Evolutionary conservation across 1,140 invertebrate species (phyloP).

Genomic region (Linepithema humile): DNA sequence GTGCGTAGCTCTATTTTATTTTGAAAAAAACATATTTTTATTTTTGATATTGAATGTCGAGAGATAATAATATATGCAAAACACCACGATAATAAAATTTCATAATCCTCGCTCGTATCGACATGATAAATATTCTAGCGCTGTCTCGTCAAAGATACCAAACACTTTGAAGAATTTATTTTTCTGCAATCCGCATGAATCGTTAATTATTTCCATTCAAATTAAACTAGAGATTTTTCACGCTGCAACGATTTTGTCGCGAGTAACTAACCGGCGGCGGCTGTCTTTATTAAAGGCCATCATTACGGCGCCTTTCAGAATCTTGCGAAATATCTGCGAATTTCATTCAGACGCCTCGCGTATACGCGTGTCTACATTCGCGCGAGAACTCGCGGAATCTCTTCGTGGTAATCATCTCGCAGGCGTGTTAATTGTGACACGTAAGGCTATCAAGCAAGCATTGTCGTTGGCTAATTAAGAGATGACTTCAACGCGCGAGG

Average conservation of each 20-base stretch:
- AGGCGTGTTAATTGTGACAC: conserved; percentile 79
- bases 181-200: background rate
- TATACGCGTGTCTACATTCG: background rate
- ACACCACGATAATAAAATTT: background rate
- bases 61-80: background rate
- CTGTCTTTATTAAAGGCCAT: conserved; percentile 3
- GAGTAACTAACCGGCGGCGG: background rate
- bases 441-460: conserved; percentile 80
- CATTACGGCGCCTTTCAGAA: background rate
- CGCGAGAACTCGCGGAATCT: conserved; percentile 45
- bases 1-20: background rate
- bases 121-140: background rate
- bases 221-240: background rate
- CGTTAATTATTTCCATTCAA: background rate
- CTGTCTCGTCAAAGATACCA: background rate
- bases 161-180: background rate
- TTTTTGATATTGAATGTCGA: background rate
- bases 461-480: conserved; percentile 81
- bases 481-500: conserved; percentile 74
- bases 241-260: background rate
- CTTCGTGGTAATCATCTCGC: conserved; percentile 52
- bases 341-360: conserved; percentile 8
- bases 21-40: background rate
- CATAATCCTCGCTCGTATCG: background rate
- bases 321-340: conserved; percentile 13